These are phyloP conservation scores for Diplolepis rosae DNA, from an alignment of 2,888 invertebrate genomes.

Conservation along the genomic window DNA sequence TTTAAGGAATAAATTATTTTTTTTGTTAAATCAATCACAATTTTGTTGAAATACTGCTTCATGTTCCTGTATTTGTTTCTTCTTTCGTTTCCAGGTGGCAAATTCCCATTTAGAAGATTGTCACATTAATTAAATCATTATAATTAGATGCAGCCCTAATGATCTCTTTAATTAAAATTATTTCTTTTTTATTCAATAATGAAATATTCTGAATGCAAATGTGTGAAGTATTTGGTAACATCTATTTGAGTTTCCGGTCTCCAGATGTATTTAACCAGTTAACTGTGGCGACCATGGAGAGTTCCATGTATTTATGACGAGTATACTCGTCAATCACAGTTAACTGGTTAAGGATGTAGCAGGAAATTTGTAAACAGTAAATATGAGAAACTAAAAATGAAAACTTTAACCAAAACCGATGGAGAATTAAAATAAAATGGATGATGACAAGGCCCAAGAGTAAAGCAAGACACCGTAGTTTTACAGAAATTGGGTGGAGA, in stretches of 20 bases:
- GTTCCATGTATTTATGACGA: no score
- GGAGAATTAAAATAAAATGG: conserved; percentile 2
- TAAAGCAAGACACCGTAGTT: not conserved
- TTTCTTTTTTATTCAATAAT: not conserved
- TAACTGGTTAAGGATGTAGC: conserved; percentile 3
- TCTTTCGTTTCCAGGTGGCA: not conserved
- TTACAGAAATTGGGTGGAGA: conserved; percentile 54
- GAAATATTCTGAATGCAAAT: not conserved
- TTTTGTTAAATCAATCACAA: not conserved
- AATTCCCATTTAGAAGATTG: not conserved
- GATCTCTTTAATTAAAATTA: not conserved
- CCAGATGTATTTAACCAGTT: conserved; percentile 16
- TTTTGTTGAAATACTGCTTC: not conserved
- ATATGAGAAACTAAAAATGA: conserved; percentile 16
- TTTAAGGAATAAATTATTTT: not conserved
- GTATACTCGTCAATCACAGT: no score
- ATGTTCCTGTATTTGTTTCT: not conserved
- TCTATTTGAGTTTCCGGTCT: not conserved
- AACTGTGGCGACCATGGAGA: no score
- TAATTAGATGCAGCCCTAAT: not conserved
- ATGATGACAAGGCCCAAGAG: conserved; percentile 21
- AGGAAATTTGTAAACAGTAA: not conserved
- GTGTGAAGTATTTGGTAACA: not conserved
- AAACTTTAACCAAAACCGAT: not conserved
- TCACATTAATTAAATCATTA: not conserved